Conservation (phyloP, 2,888 invertebrate species). For the Bembecia ichneumoniformis region DNA sequence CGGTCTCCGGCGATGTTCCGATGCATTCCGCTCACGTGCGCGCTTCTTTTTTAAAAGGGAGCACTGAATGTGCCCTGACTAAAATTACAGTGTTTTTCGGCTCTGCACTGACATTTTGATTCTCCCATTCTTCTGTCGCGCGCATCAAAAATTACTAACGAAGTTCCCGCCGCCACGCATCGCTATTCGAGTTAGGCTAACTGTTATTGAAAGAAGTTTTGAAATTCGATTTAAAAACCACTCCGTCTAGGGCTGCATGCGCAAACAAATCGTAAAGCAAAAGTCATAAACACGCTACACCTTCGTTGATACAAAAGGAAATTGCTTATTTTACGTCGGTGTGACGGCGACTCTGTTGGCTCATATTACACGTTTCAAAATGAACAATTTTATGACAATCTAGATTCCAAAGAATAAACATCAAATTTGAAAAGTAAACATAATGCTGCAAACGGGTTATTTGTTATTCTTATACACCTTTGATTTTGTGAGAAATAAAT, state of each 20-base stretch:
- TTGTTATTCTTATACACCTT: no score
- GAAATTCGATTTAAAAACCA: conserved; percentile 51
- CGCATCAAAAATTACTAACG: conserved; percentile 4
- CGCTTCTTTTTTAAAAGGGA: conserved; percentile 49
- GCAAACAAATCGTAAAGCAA: conserved; percentile 63
- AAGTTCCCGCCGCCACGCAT: not conserved
- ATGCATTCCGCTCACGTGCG: conserved; percentile 48
- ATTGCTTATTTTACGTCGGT: conserved; percentile 67
- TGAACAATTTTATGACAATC: conserved; percentile 51
- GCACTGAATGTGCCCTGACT: conserved; percentile 54
- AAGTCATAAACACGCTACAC: conserved; percentile 56
- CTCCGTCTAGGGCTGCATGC: conserved; percentile 21
- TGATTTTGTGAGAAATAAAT: no score
- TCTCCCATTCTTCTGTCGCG: conserved; percentile 33
- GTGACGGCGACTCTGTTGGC: conserved; percentile 42
- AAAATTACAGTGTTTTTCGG: conserved; percentile 62
- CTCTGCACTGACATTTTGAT: conserved; percentile 51
- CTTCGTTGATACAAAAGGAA: conserved; percentile 64
- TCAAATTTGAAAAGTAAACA: not conserved
- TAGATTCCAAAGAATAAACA: conserved; percentile 10
- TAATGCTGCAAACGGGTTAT: not conserved
- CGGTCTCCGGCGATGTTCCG: conserved; percentile 15
- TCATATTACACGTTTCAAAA: conserved; percentile 52
- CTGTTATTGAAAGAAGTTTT: conserved; percentile 39
- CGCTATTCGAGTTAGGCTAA: conserved; percentile 7